Evolutionary conservation across 2,797 vertebrate species (phyloP).

Genomic region (Echeneis naucrates): DNA sequence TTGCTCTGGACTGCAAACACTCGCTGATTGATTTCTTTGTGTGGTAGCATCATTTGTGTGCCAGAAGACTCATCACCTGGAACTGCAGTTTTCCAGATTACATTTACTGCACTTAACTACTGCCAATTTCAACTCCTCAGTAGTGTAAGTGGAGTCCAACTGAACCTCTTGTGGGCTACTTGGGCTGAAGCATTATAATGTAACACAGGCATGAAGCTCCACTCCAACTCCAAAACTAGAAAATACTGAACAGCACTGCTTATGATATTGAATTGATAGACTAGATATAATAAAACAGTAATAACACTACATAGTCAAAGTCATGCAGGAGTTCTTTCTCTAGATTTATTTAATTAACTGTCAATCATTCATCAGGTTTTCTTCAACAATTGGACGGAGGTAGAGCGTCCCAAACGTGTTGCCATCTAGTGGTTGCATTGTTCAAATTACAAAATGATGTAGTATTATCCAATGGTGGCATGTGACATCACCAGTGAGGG

Average conservation of each 20-base stretch:
- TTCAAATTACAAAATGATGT: not conserved
- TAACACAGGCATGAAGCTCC: not conserved
- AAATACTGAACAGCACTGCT: not conserved
- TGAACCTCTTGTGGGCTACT: not conserved
- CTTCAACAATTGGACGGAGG: not conserved
- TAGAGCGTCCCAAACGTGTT: not conserved
- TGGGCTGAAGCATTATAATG: not conserved
- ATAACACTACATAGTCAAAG: not conserved
- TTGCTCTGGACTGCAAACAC: constrained; percentile 1
- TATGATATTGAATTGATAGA: not conserved
- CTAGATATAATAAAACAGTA: not conserved
- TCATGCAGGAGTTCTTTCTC: not conserved
- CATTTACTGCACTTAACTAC: constrained; percentile 1
- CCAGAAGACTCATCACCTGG: constrained; percentile 28
- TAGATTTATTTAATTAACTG: not conserved
- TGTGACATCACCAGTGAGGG: not conserved
- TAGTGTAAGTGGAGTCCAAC: not conserved
- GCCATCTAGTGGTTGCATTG: constrained; percentile 11
- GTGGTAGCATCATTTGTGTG: constrained; percentile 17
- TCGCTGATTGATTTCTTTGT: constrained; percentile 24
- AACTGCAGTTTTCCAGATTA: constrained; percentile 14
- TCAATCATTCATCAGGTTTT: not conserved
- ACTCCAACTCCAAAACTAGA: not conserved
- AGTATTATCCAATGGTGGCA: not conserved
- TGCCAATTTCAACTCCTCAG: constrained; percentile 9